Conservation (phyloP, 2,888 invertebrate species). For the Epinotia brunnichana region DNA sequence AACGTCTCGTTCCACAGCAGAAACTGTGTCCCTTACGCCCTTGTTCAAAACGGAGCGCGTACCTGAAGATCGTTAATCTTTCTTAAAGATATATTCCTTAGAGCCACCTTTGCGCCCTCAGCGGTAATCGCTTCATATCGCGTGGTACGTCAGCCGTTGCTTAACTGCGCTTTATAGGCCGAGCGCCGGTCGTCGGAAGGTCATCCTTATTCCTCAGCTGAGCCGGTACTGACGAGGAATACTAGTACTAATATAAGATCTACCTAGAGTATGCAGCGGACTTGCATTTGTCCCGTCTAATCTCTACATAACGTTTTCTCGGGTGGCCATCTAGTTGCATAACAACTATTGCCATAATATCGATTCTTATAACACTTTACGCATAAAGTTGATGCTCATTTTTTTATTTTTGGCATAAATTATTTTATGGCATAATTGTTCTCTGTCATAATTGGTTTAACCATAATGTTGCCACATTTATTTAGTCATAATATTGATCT, state of each 20-base stretch:
- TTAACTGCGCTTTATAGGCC: conserved; percentile 38
- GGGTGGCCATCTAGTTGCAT: too few species aligned
- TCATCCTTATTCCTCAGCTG: neutral
- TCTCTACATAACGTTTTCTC: too few species aligned
- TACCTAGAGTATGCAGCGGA: too few species aligned
- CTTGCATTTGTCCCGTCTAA: too few species aligned
- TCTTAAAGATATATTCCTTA: conserved; percentile 81
- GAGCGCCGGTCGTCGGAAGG: neutral
- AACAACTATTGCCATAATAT: too few species aligned
- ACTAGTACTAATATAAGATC: neutral
- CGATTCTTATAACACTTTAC: too few species aligned
- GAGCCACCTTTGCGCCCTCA: conserved; percentile 65
- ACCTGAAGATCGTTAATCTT: conserved; percentile 83
- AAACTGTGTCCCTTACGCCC: neutral
- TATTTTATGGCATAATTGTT: too few species aligned
- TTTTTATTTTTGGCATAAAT: too few species aligned
- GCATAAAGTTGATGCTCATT: too few species aligned
- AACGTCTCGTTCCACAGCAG: neutral
- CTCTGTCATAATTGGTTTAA: too few species aligned
- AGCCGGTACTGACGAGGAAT: neutral
- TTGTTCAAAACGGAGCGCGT: conserved; percentile 1
- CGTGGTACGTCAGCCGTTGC: conserved; percentile 42
- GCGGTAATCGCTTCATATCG: conserved; percentile 77
- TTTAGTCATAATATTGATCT: too few species aligned
- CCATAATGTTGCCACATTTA: too few species aligned